Evolutionary conservation across 2,888 invertebrate genomes (phyloP).

Genomic region (Leucoma salicis): DNA sequence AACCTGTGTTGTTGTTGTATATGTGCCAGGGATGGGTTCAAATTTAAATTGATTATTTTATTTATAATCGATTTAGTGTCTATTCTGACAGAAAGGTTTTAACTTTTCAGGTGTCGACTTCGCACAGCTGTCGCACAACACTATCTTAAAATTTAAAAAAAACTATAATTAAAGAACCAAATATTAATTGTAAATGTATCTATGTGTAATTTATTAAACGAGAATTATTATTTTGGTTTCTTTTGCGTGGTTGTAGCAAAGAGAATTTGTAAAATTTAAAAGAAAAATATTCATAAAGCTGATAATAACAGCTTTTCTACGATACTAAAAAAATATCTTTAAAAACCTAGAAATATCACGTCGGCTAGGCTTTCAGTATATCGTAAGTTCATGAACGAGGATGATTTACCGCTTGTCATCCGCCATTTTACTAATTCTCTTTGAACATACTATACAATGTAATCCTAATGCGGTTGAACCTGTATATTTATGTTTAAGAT

Average conservation of each 20-base stretch:
- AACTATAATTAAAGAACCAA: constrained; percentile 74
- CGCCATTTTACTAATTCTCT: constrained; percentile 3
- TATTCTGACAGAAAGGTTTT: constrained; percentile 2
- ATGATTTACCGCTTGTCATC: no score
- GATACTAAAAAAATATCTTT: no score
- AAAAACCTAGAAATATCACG: no score
- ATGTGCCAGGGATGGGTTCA: no score
- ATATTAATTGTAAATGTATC: constrained; percentile 71
- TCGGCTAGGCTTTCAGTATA: no score
- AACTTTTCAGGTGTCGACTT: constrained; percentile 55
- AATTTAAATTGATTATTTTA: no score
- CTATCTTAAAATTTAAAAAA: constrained; percentile 27
- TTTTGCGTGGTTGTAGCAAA: constrained; percentile 12
- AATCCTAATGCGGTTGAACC: constrained; percentile 46
- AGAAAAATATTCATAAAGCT: no score
- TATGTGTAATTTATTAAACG: constrained; percentile 73
- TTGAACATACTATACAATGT: constrained; percentile 35
- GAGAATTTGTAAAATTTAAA: constrained; percentile 22
- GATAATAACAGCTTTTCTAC: no score
- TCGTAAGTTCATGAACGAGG: no score
- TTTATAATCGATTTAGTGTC: no score
- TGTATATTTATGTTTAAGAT: constrained; percentile 54
- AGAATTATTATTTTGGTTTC: constrained; percentile 43
- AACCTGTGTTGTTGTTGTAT: no score
- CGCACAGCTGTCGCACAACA: constrained; percentile 58